Base-by-base conservation (phyloP, 2,797 vertebrate species). In the Lutjanus argentimaculatus region DNA sequence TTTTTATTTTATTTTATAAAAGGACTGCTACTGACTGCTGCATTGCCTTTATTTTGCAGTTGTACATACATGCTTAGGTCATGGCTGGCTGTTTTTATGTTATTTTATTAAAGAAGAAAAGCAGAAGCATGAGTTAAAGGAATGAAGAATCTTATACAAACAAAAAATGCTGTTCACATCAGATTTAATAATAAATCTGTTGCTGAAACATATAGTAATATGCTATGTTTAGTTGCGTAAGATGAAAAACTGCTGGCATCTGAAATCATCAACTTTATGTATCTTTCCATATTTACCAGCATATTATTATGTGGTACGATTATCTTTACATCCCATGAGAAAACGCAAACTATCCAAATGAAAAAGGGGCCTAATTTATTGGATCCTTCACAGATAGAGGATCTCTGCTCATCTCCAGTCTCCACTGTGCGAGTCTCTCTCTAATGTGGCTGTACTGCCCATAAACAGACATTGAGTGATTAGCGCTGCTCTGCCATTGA, bases 401-500 rank as follows among this genome's bases (percentile, higher is more conserved):
- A 91, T 92, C 85, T 88, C 56, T 77, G 90, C 67, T 92, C 90
- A 85, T 90, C 86, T 83, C 43, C 84, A 16, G 86, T 72, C 86
- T 89, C 79, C 83, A 80, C 87, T 55, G 77, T 75, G 85, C 36
- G 72, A 92, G 85, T 83, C 72, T 90, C 83, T 75, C 82, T 84
- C 87, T 84, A 93, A 91, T 88, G 88, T 87, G 85, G 87, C 91
- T 93, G 85, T 75, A 90, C 93, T 91, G 94, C 88, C 94, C 93
- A 92, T 92, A 93, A 93, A 93, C 93, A 94, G 93, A 91, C 93
- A 88, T 72, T 94, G 94, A 94, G 89, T 95, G 92, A 95, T 95
- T 95, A 95, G 93, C 80, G 72, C 92, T 89, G 91, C 89, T 89
- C 91, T 74, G 82, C 93, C 92, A 92, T 95, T 95, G 93, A 94